phyloP scores from a whole-genome alignment of 2,113 vertebrate genomes.

The Eonycteris spelaea region DNA sequence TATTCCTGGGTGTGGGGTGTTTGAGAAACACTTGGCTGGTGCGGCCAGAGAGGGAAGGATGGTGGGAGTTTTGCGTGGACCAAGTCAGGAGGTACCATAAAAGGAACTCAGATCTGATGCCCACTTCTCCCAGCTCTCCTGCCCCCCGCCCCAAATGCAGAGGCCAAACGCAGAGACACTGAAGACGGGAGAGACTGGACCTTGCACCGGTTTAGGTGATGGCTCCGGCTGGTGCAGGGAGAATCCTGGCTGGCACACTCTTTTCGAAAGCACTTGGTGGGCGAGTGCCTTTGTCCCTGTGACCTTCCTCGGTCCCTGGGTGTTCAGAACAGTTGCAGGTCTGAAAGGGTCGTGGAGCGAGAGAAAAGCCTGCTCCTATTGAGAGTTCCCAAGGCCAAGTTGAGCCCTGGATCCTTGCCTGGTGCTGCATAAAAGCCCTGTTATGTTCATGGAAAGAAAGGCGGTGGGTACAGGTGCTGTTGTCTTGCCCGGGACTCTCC shows the following conservation, averaged over 20 bases:
- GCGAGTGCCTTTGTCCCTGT: neutral
- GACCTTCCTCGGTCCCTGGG: neutral
- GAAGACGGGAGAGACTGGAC: neutral
- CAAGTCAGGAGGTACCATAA: too few species aligned
- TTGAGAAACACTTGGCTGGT: neutral
- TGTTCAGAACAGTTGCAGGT: neutral
- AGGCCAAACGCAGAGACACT: neutral
- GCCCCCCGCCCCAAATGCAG: neutral
- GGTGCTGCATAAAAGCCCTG: neutral
- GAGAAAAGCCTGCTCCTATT: neutral
- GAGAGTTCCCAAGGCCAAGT: neutral
- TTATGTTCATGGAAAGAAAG: neutral
- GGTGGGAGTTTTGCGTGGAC: rapidly evolving
- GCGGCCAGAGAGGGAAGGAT: neutral
- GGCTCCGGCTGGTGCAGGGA: neutral
- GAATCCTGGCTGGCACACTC: neutral
- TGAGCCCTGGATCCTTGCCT: neutral
- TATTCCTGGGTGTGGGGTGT: neutral
- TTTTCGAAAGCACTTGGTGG: neutral
- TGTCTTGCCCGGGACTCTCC: rapidly evolving
- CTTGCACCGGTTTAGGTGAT: conserved; percentile 9
- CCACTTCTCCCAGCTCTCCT: too few species aligned
- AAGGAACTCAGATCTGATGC: neutral
- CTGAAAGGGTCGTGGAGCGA: neutral
- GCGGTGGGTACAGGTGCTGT: rapidly evolving